Conservation (phyloP, 2,113 vertebrate species). For the Lipophrys pholis region DNA sequence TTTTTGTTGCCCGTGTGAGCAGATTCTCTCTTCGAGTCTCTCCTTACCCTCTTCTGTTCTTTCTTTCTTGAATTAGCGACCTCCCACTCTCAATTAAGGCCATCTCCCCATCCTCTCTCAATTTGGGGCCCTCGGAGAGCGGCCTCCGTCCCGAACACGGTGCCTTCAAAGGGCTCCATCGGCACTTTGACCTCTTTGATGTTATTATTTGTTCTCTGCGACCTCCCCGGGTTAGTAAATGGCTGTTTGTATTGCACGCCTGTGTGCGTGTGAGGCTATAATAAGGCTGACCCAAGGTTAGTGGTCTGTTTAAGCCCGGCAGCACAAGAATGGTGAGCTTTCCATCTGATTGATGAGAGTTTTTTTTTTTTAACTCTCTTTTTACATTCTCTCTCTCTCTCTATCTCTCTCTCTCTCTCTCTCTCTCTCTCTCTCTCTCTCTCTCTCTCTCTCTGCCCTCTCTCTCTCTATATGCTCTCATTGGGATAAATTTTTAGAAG, state of each 20-base stretch:
- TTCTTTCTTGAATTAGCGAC: constrained; percentile 42
- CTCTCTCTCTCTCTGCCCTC: no score
- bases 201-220: constrained; percentile 43
- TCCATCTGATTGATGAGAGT: constrained; percentile 4
- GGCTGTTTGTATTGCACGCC: constrained; percentile 20
- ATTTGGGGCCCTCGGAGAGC: constrained; percentile 13
- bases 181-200: constrained; percentile 49
- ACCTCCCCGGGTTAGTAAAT: constrained; percentile 16
- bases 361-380: neutral
- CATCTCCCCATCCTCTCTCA: constrained; percentile 20
- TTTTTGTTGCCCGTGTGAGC: constrained; percentile 19
- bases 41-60: constrained; percentile 6
- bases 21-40: constrained; percentile 4
- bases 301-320: constrained; percentile 12
- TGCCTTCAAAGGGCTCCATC: constrained; percentile 38
- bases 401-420: no score
- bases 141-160: neutral
- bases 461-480: neutral
- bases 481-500: constrained; percentile 25
- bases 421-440: no score
- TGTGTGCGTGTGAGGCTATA: constrained; percentile 37
- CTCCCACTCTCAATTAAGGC: constrained; percentile 48
- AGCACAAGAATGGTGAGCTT: constrained; percentile 12
- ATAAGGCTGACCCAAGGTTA: constrained; percentile 44
- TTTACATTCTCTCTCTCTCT: no score